Conservation (phyloP, 2,113 vertebrate genomes). For the Tragulus kanchil region DNA sequence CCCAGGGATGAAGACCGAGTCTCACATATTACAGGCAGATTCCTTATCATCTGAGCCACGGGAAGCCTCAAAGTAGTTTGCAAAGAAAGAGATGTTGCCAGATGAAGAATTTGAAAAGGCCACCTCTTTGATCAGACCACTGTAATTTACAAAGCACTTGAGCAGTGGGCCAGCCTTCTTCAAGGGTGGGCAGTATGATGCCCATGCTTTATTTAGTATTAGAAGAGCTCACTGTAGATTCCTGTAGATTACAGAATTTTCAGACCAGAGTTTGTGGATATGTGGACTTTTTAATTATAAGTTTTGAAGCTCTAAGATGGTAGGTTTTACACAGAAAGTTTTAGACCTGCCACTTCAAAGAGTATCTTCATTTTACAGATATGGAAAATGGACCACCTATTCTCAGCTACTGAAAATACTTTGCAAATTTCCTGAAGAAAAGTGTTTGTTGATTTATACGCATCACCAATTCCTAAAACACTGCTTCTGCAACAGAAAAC, state of each 20-base stretch:
- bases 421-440: rapidly evolving
- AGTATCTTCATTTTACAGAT: no score
- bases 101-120: not conserved
- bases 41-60: not conserved
- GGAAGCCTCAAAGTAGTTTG: not conserved
- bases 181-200: rapidly evolving
- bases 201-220: no score
- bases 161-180: not conserved
- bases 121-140: not conserved
- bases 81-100: not conserved
- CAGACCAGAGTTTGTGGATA: not conserved
- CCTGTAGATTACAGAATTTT: not conserved
- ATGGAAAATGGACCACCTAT: not conserved
- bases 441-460: no score
- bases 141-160: not conserved
- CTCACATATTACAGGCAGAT: not conserved
- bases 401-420: not conserved
- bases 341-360: not conserved
- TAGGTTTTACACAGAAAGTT: not conserved
- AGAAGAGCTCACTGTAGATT: not conserved
- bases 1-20: not conserved
- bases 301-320: not conserved
- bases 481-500: not conserved
- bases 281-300: not conserved
- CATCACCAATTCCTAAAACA: not conserved